These are phyloP conservation scores for Drosophila sordidula DNA, from an alignment of 2,888 invertebrate genomes.

Conservation along the genomic window DNA sequence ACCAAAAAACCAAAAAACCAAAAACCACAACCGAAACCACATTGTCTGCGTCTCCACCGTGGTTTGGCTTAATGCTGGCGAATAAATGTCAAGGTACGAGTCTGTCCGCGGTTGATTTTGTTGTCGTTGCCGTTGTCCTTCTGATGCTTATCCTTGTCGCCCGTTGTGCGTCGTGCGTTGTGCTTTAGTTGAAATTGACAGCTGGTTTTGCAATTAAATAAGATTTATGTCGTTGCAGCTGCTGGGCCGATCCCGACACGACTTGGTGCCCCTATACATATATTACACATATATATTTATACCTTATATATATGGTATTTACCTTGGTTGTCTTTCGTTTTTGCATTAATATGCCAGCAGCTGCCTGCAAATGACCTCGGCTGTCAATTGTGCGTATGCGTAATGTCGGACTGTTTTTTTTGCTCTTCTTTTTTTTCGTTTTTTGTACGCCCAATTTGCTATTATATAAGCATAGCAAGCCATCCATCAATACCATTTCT, in stretches of 20 bases:
- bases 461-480: slow-evolving; percentile 15
- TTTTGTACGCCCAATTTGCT: slow-evolving; percentile 18
- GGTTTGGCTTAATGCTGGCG: slow-evolving; percentile 36
- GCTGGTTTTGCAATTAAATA: slow-evolving; percentile 79
- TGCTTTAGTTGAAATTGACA: slow-evolving; percentile 72
- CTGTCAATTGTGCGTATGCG: slow-evolving; percentile 58
- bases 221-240: slow-evolving; percentile 68
- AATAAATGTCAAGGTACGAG: slow-evolving; percentile 67
- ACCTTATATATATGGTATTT: slow-evolving; percentile 11
- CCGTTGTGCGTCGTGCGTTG: slow-evolving; percentile 10
- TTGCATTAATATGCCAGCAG: slow-evolving; percentile 66
- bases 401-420: slow-evolving; percentile 21
- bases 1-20: neutral
- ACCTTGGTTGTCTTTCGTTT: slow-evolving; percentile 32
- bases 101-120: slow-evolving; percentile 60
- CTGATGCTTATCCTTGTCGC: slow-evolving; percentile 11
- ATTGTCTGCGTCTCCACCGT: slow-evolving; percentile 21
- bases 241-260: slow-evolving; percentile 17
- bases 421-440: neutral
- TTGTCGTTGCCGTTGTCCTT: slow-evolving; percentile 26
- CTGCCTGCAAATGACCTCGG: slow-evolving; percentile 57
- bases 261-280: slow-evolving; percentile 24
- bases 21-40: slow-evolving; percentile 23
- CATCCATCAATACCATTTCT: slow-evolving; percentile 20
- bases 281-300: slow-evolving; percentile 5